Base-by-base conservation (phyloP, 2,888 invertebrate genomes). In the Oscheius sp. region DNA sequence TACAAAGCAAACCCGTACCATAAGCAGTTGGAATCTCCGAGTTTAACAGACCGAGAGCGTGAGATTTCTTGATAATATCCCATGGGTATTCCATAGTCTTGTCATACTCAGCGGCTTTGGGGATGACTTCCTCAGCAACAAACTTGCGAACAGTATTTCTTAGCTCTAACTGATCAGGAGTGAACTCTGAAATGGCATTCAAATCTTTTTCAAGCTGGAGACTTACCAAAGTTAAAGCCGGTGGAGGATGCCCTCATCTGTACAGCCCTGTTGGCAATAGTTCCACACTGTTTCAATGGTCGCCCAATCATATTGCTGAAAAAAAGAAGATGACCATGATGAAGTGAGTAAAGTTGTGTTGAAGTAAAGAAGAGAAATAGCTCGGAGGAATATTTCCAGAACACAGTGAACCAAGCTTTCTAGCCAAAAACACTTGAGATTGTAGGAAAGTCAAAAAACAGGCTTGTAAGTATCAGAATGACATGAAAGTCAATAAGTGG, bases 11-110 rank as follows among this genome's bases (percentile, higher is more conserved):
- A 2, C 2, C 33, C 74, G 11, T 59, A 85, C 90, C 91, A 84
- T 89, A 90, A 59, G 89, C 87, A 57, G 83, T 78, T 10, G 96
- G 96, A 83, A 98, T 92, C 87, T 94, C 94, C 37, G 93, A 92
- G 89, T 96, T 97, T 91, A 95, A 92, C 9, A 98, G 92, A 32
- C 97, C 98, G 51, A 96, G 87, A 90, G 89, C 89, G 93, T 95
- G 95, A 0, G 96, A 96, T 90, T 96, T 96, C 92, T 96, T 96
- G 29, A 97, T 92, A 75, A 98, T 92, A 9, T 95, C 95, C 95
- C 94, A 95, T 0, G 98, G 97, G 91, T 94, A 98, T 71, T 88
- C 85, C 79, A 96, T 96, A 70, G 93, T 93, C 90, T 92, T 93
- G 91, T 98, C 97, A 90, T 94, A 93, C 75, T 96, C 93, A 0